phyloP scores from a whole-genome alignment of 2,888 invertebrate genomes.

The Lamproptera curius region DNA sequence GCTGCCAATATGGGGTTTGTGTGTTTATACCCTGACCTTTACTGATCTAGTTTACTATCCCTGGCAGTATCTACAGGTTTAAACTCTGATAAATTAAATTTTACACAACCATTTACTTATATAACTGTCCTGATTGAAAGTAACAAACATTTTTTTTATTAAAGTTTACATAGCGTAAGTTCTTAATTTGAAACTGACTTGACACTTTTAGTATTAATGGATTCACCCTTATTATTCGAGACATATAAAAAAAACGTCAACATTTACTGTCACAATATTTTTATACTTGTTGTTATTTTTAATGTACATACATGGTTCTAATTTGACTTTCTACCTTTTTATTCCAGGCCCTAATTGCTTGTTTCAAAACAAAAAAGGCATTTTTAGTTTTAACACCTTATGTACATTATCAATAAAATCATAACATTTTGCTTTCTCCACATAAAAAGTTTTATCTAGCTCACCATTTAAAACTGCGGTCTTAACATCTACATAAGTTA shows the following conservation, averaged over 20 bases:
- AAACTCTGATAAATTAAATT: constrained; percentile 21
- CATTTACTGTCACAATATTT: constrained; percentile 25
- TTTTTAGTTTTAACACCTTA: not conserved
- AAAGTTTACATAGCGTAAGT: not conserved
- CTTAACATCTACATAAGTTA: not conserved
- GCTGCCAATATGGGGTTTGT: constrained; percentile 3
- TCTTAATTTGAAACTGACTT: not conserved
- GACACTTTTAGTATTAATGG: not conserved
- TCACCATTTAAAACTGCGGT: not conserved
- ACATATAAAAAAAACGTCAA: constrained; percentile 18
- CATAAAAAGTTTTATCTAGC: not conserved
- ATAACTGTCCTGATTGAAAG: constrained; percentile 18
- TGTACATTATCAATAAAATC: not conserved
- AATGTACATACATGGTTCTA: constrained; percentile 18
- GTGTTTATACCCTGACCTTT: not conserved
- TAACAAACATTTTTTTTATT: constrained; percentile 7
- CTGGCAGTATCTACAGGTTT: constrained; percentile 20
- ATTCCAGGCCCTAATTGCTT: not conserved
- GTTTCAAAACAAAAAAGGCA: not conserved
- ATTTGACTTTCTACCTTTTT: constrained; percentile 7
- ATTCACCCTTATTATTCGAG: not conserved
- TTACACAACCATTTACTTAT: constrained; percentile 14
- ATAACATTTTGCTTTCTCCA: not conserved
- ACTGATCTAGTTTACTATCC: constrained; percentile 2
- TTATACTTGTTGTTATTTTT: not conserved